Evolutionary conservation across 2,113 vertebrate species (phyloP), one percentile per base, ranked within the genome.

Genomic region (Sylvia atricapilla): DNA sequence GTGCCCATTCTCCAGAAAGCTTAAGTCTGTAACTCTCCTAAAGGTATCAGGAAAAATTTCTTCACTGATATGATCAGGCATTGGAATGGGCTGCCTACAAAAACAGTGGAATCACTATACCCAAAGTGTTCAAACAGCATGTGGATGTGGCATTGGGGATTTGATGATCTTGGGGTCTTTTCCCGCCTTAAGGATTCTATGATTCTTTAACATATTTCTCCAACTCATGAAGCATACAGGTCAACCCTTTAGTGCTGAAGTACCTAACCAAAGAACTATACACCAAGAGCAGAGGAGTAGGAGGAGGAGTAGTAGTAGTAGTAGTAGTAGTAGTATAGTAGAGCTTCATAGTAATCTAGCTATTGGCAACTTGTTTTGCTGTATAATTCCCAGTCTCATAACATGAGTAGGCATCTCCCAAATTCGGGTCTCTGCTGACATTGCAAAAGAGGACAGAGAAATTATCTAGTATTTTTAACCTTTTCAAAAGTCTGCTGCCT

Each of bases 231-330:
- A 50, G 16, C 9, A 95, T 13, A 33, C 9, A 75, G 78, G 12
- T 24, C 30, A 7, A 41, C 4, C 15, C 9, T n/a, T 84, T 5
- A 67, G 20, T 43, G 18, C 0, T 67, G 8, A 89, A 66, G 25
- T 19, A 58, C 27, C 14, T 59, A 39, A 84, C 44, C 19, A 79
- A 75, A 88, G 41, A 85, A 66, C 58, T 18, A 46, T 5, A 64
- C 2, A 15, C 3, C 0, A 0, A 31, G 4, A 39, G 22, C 2
- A 70, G 8, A 59, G 43, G 12, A 37, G 25, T 16, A n/a, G n/a
- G n/a, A n/a, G n/a, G n/a, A n/a, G n/a, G n/a, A n/a, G n/a, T n/a
- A n/a, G n/a, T n/a, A 59, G 43, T 23, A 18, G 21, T 8, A 66
- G 33, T 13, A 68, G 44, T 15, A 63, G 17, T 10, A 59, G 43